Evolutionary conservation across 2,888 invertebrate genomes (phyloP), one percentile per base, ranked within the genome.

Genomic region (Nomada goodeniana): DNA sequence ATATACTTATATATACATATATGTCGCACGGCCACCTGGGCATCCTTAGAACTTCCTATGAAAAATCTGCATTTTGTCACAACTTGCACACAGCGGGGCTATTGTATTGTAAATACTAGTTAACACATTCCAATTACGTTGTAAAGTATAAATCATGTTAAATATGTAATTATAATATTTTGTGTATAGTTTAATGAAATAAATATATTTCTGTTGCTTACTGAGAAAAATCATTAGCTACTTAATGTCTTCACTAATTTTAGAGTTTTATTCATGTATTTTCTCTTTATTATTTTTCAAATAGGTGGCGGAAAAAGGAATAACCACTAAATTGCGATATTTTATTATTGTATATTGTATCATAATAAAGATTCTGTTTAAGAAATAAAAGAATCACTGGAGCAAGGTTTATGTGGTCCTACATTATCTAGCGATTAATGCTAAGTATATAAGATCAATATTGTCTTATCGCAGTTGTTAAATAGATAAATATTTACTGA

Each of bases 91-190:
- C 90, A 91, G 93, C 92, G 93, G 92, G 92, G 93, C 93, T 93
- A 90, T 91, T 57, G 47, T 47, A 90, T 90, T 93, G 93, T 93
- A 93, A 92, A 93, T 93, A 93, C 90, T 93, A 93, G 93, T 93
- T 93, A 93, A 93, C 92, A 93, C 93, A 93, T 93, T 93, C 93
- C 93, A 93, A 92, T 93, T 93, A 93, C 85, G 91, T 93, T 93
- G 93, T 93, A 93, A 92, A 93, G 92, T 91, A 91, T 88, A 86
- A 90, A 91, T 89, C 92, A 93, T 93, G 93, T 93, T 93, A 92
- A 92, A 93, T 93, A 93, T 93, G 93, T 93, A 93, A 93, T 93
- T 93, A 93, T 88, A 90, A 92, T 93, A 92, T 92, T 93, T 93
- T 93, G 92, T 93, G 93, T 93, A 93, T 93, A 93, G 93, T 93